Evolutionary conservation across 2,888 invertebrate species (phyloP).

Genomic region (Drepanosiphum platanoidis): DNA sequence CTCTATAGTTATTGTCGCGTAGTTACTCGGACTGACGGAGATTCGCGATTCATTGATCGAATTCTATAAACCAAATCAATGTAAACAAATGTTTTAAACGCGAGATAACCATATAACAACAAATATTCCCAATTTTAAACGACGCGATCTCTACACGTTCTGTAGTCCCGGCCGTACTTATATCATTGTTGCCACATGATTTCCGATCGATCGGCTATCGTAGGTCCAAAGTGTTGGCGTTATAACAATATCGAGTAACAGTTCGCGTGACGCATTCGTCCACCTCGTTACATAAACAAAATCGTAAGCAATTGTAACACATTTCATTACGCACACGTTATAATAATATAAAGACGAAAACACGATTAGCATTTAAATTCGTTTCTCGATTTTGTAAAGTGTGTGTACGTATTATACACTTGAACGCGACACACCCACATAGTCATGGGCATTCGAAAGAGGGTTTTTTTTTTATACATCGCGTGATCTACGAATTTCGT

Average conservation of each 20-base stretch:
- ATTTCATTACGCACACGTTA: too few relatives aligned
- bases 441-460: background rate
- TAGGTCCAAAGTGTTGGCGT: background rate
- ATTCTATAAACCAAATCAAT: too few relatives aligned
- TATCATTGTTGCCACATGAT: too few relatives aligned
- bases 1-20: too few relatives aligned
- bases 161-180: too few relatives aligned
- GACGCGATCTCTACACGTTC: too few relatives aligned
- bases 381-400: background rate
- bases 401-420: background rate
- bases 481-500: background rate
- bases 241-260: background rate
- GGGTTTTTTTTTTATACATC: too few relatives aligned
- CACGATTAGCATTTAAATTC: background rate
- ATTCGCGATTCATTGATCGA: too few relatives aligned
- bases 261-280: background rate
- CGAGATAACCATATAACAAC: too few relatives aligned
- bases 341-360: background rate
- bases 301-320: background rate
- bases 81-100: too few relatives aligned
- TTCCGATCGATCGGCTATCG: background rate
- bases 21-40: too few relatives aligned
- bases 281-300: background rate
- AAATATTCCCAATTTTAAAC: too few relatives aligned
- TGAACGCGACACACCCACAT: background rate